Conservation (phyloP, 2,113 vertebrate genomes). For the Dicentrarchus labrax region DNA sequence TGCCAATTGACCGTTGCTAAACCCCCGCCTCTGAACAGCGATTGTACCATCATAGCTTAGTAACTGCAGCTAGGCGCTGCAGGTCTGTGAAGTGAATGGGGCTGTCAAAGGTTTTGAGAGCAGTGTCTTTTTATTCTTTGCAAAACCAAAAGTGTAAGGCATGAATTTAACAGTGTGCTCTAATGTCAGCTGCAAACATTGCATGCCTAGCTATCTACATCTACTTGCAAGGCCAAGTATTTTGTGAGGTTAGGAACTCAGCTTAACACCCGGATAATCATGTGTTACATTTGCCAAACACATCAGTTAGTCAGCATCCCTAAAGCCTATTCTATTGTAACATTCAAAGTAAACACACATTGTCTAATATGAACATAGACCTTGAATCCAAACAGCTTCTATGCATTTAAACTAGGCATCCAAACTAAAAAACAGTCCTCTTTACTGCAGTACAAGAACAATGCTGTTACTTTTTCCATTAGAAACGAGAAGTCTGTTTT, state of each 20-base stretch:
- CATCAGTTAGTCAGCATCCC: neutral
- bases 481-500: neutral
- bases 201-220: too few species aligned
- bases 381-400: neutral
- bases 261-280: too few species aligned
- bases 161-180: neutral
- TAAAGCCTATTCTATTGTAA: neutral
- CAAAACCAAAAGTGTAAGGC: neutral
- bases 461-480: neutral
- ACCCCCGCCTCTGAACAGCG: neutral
- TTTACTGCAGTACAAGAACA: neutral
- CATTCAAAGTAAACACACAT: neutral
- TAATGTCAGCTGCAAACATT: neutral
- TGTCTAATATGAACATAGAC: neutral
- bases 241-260: too few species aligned
- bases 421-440: neutral
- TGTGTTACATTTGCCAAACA: too few species aligned
- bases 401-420: neutral
- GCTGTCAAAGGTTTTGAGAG: too few species aligned
- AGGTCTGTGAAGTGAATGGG: neutral
- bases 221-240: too few species aligned
- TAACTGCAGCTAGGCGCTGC: neutral
- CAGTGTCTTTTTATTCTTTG: neutral
- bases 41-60: neutral
- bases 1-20: constrained; percentile 10